These are phyloP conservation scores for Mesochorus sp. DNA, from an alignment of 2,888 invertebrate genomes.

Conservation along the genomic window DNA sequence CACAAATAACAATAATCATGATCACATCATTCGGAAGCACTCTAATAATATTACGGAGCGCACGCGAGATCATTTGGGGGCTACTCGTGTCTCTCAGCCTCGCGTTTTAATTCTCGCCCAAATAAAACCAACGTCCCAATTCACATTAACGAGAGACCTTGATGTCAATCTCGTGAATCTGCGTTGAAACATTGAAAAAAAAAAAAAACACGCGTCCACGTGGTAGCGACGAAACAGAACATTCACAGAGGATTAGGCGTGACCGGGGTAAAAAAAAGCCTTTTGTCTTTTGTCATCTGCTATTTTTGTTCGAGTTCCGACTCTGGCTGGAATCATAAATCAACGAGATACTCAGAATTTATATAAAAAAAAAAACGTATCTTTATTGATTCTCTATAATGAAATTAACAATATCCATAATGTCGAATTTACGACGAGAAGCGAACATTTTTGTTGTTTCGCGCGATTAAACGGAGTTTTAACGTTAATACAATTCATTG, in stretches of 20 bases:
- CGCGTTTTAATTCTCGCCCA: conserved; percentile 29
- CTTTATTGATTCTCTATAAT: conserved; percentile 56
- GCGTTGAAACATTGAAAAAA: conserved; percentile 3
- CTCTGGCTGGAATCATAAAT: too few species aligned
- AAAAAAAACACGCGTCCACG: not conserved
- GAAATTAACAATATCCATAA: conserved; percentile 51
- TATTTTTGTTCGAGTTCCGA: too few species aligned
- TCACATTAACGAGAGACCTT: conserved; percentile 29
- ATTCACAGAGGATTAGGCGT: not conserved
- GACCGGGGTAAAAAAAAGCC: not conserved
- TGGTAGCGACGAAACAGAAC: not conserved
- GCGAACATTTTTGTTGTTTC: conserved; percentile 5
- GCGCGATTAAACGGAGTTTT: conserved; percentile 7
- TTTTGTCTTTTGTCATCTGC: too few species aligned
- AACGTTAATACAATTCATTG: conserved; percentile 14
- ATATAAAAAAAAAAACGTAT: conserved; percentile 39
- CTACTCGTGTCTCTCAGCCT: not conserved
- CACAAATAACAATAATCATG: not conserved
- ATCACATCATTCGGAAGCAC: not conserved
- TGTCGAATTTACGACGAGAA: conserved; percentile 18
- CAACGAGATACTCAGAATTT: conserved; percentile 14
- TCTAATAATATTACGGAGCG: not conserved
- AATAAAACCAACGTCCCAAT: conserved; percentile 21
- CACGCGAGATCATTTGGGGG: not conserved
- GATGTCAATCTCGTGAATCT: conserved; percentile 22